These are phyloP conservation scores for Apodemia hepburni DNA, from an alignment of 2,888 invertebrate genomes.

Conservation along the genomic window DNA sequence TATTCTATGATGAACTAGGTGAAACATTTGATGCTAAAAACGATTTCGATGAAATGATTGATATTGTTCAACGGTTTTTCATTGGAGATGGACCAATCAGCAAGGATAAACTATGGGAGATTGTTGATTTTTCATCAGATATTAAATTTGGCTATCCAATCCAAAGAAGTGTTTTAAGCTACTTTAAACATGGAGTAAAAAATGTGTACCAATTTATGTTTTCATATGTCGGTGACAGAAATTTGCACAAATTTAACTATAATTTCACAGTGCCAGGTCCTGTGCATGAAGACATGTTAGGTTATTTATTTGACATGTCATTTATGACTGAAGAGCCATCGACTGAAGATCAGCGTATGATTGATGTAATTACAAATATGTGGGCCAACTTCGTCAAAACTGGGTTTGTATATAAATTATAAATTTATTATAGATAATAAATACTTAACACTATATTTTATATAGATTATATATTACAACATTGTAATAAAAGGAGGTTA, in stretches of 20 bases:
- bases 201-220: slow-evolving; percentile 18
- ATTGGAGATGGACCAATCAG: slow-evolving; percentile 11
- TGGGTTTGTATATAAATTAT: slow-evolving; percentile 36
- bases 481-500: no score
- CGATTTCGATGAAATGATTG: slow-evolving; percentile 24
- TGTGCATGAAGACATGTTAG: slow-evolving; percentile 47
- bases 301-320: slow-evolving; percentile 46
- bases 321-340: slow-evolving; percentile 28
- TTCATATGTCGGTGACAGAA: slow-evolving; percentile 16
- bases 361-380: slow-evolving; percentile 50
- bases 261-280: slow-evolving; percentile 36
- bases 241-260: slow-evolving; percentile 1
- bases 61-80: slow-evolving; percentile 10
- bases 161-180: slow-evolving; percentile 8
- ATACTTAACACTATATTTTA: no score
- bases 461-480: no score
- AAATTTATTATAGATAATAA: no score
- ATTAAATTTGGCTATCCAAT: slow-evolving; percentile 8
- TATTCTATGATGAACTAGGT: not conserved
- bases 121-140: slow-evolving; percentile 18
- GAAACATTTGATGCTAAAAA: not conserved
- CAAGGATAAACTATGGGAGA: not conserved
- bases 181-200: slow-evolving; percentile 4
- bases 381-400: slow-evolving; percentile 54
- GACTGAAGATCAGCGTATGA: slow-evolving; percentile 38